phyloP scores from a whole-genome alignment of 2,113 vertebrate species.

The Candoia aspera region DNA sequence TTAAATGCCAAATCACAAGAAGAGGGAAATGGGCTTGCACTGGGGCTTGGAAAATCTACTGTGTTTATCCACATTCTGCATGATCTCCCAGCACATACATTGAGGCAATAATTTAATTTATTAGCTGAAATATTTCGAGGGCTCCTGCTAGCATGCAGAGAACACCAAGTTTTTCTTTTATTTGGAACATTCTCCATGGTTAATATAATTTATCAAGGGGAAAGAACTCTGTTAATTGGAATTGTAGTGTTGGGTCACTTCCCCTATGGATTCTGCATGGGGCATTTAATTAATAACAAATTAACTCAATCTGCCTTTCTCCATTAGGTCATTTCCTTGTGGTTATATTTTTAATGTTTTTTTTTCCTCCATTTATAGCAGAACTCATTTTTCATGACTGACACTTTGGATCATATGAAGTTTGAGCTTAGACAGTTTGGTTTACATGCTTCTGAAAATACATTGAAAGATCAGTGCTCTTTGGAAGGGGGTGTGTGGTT shows the following conservation, averaged over 20 bases:
- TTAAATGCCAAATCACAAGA: slow-evolving; percentile 39
- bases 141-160: slow-evolving; percentile 40
- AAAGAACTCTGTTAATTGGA: slow-evolving; percentile 51
- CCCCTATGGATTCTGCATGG: slow-evolving; percentile 45
- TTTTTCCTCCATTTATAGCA: slow-evolving; percentile 50
- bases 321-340: slow-evolving; percentile 67
- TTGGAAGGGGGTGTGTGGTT: neutral
- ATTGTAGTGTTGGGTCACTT: slow-evolving; percentile 40
- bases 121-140: slow-evolving; percentile 43
- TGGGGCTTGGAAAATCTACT: slow-evolving; percentile 51
- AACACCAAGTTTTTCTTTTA: slow-evolving; percentile 51
- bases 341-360: slow-evolving; percentile 59
- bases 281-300: slow-evolving; percentile 64
- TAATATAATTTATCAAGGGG: slow-evolving; percentile 42
- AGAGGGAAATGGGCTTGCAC: neutral
- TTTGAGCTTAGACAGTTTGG: slow-evolving; percentile 22
- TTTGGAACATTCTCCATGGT: slow-evolving; percentile 15
- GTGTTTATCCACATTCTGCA: slow-evolving; percentile 54
- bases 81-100: slow-evolving; percentile 53
- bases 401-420: slow-evolving; percentile 32
- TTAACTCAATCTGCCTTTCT: slow-evolving; percentile 56
- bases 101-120: slow-evolving; percentile 65
- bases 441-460: slow-evolving; percentile 10
- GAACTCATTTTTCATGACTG: slow-evolving; percentile 57
- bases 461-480: neutral